These are phyloP conservation scores for Drosophila tripunctata DNA, from an alignment of 2,888 invertebrate genomes.

Conservation along the genomic window DNA sequence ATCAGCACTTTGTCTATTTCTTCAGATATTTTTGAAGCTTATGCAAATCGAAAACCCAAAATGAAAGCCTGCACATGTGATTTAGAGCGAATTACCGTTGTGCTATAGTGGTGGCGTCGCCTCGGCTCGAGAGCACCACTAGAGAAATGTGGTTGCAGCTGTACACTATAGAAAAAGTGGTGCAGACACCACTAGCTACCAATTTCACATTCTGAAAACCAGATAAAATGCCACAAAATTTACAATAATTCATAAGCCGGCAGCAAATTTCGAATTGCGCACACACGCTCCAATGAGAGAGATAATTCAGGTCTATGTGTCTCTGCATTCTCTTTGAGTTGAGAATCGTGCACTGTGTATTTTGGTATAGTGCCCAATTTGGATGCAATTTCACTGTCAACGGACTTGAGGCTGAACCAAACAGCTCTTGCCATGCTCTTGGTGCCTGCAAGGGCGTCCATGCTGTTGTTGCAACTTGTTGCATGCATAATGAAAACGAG, in stretches of 20 bases:
- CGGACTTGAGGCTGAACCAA: slow-evolving; percentile 35
- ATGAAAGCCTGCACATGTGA: slow-evolving; percentile 69
- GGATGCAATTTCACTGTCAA: slow-evolving; percentile 82
- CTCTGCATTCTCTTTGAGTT: slow-evolving; percentile 15
- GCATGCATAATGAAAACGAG: slow-evolving; percentile 69
- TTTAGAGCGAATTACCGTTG: slow-evolving; percentile 75
- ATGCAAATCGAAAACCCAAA: slow-evolving; percentile 66
- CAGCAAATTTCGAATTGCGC: slow-evolving; percentile 54
- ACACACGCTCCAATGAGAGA: slow-evolving; percentile 55
- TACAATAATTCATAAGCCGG: slow-evolving; percentile 76
- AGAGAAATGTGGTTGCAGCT: slow-evolving; percentile 61
- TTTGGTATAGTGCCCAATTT: slow-evolving; percentile 61
- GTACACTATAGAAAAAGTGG: slow-evolving; percentile 48
- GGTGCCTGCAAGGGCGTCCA: slow-evolving; percentile 61
- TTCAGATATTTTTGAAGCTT: slow-evolving; percentile 32
- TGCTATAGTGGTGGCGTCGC: slow-evolving; percentile 15
- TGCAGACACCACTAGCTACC: slow-evolving; percentile 47
- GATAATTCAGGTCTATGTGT: slow-evolving; percentile 45
- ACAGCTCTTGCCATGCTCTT: slow-evolving; percentile 23
- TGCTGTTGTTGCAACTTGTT: no score
- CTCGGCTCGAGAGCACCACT: slow-evolving; percentile 37
- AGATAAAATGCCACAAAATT: slow-evolving; percentile 71
- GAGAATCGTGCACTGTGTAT: slow-evolving; percentile 48
- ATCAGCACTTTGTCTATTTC: slow-evolving; percentile 6
- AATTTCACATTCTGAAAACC: slow-evolving; percentile 79